Evolutionary conservation across 2,113 vertebrate species (phyloP), one percentile per base, ranked within the genome.

Genomic region (Burhinus bistriatus): DNA sequence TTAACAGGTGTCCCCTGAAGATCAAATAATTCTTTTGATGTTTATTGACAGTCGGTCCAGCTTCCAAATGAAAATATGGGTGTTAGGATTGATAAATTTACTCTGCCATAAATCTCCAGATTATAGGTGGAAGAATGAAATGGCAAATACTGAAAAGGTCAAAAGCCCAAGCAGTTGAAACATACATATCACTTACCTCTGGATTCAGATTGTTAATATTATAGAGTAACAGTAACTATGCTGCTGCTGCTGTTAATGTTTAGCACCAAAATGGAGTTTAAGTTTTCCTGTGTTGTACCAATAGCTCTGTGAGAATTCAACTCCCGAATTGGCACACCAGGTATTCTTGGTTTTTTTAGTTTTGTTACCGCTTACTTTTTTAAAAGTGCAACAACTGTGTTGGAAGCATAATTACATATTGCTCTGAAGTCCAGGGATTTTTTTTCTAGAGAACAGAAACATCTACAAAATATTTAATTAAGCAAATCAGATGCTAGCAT

Each of bases 21-120:
- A 92, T 75, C 90, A 92, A 40, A 69, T 66, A 38, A 71, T 47
- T 34, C 93, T 93, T 97, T 95, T 92, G 89, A 95, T 95, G 79
- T 97, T 96, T 97, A 80, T 83, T 95, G 76, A 87, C 62, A 70
- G 34, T 70, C 3, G 0, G 85, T 13, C 51, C 61, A 51, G 54
- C 70, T 81, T 80, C 94, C 92, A 93, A 90, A 92, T 45, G 70
- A 95, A 96, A 96, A 96, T 91, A 58, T 23, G n/a, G 55, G 89
- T 92, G 82, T 95, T 95, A 95, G 87, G 85, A 92, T 96, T 94
- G 93, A 94, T 83, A 78, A 66, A 13, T 97, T 97, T 96, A 92
- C 84, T 93, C 86, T 95, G 73, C 58, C 55, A 92, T 97, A 97
- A 97, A 92, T 96, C 80, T 97, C 59, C 6, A 29, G 91, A 77